Conservation (phyloP, 1,140 invertebrate genomes). For the Drosophila orena region DNA sequence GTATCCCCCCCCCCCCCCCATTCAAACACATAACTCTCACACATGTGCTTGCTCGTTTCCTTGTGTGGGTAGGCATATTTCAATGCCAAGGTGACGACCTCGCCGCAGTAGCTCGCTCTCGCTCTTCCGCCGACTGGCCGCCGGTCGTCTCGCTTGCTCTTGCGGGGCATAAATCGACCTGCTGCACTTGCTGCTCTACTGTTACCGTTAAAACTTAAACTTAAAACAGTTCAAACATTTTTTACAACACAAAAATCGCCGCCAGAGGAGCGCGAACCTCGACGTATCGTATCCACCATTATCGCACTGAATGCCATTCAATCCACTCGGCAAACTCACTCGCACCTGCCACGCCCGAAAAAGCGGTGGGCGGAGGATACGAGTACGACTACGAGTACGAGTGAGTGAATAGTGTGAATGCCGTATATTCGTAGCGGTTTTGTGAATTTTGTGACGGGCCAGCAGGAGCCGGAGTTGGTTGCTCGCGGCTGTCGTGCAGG, state of each 20-base stretch:
- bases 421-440: slow-evolving; percentile 83
- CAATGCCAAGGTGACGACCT: slow-evolving; percentile 72
- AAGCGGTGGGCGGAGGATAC: slow-evolving; percentile 22
- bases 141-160: slow-evolving; percentile 13
- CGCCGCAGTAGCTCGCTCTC: slow-evolving; percentile 25
- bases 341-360: slow-evolving; percentile 13
- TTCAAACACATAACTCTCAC: background rate
- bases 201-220: slow-evolving; percentile 84
- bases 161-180: slow-evolving; percentile 21
- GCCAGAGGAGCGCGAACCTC: slow-evolving; percentile 28
- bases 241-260: slow-evolving; percentile 73
- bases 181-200: slow-evolving; percentile 68
- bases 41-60: slow-evolving; percentile 12
- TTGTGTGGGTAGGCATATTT: slow-evolving; percentile 45
- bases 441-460: slow-evolving; percentile 76
- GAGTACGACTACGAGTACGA: slow-evolving; percentile 42
- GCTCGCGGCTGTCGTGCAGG: background rate
- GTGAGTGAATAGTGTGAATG: slow-evolving; percentile 77
- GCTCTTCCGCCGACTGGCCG: background rate
- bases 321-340: slow-evolving; percentile 48
- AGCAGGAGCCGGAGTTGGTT: background rate
- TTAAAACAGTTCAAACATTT: slow-evolving; percentile 85
- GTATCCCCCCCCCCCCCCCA: background rate
- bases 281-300: slow-evolving; percentile 35
- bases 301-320: slow-evolving; percentile 37